Base-by-base conservation (phyloP, 1,140 invertebrate species). In the Berghia stephanieae region DNA sequence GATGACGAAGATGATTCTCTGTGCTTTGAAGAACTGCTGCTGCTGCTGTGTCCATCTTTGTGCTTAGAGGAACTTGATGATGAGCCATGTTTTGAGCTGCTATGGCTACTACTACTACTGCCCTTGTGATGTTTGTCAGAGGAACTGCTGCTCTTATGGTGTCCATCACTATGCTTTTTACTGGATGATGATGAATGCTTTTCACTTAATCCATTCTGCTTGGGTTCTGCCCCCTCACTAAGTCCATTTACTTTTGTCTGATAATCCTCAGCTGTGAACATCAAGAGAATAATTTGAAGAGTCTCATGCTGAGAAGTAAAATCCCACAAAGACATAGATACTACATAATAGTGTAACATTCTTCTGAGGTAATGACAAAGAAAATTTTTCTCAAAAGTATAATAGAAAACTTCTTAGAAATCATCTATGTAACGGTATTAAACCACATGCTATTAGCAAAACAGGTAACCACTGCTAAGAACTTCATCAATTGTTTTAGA, bases 41-140 rank as follows among this genome's bases (percentile, higher is more conserved):
- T 40, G 55, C 70, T 76, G 40, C 72, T 74, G 36, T 63, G 44
- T 18, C 78, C 73, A 3, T 76, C 72, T 63, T 75, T 73, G 36
- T 81, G 80, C 57, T 81, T 80, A 27, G 78, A 79, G 3, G 79
- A 80, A 49, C 43, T 73, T 52, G 79, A 80, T 3, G 75, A 77
- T 24, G 75, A 77, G 52, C 71, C 67, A 18, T 75, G 71, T 42
- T 75, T 60, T 8, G 55, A 75, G 24, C 55, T 66, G 40, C 55
- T 66, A 57, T 24, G 36, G 57, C 57, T 36, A 46, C 21, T 49
- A 13, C 31, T 44, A 31, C 57, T 60, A 40, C 63, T 79, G 55
- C 52, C 66, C 31, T 73, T 66, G n/a, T 81, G 55, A 27, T 78
- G 55, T 40, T 78, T 77, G 43, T 82, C 82, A 31, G 83, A 83